Evolutionary conservation across 2,888 invertebrate genomes (phyloP).

Genomic region (Trachelus tabidus): DNA sequence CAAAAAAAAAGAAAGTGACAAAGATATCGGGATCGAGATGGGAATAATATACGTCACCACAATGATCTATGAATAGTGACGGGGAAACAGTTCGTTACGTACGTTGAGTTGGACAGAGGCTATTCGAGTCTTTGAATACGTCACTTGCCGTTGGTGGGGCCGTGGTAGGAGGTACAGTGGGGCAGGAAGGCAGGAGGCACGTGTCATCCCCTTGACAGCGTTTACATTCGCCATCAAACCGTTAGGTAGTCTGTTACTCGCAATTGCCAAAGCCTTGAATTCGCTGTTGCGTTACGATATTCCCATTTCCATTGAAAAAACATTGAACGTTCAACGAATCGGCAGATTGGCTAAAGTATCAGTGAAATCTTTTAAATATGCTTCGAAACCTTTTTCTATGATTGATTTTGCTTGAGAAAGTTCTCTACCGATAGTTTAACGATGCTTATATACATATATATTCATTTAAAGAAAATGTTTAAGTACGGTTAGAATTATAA

Average conservation of each 20-base stretch:
- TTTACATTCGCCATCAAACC: not conserved
- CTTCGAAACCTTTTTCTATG: not conserved
- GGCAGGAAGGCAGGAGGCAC: not conserved
- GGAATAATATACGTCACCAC: not conserved
- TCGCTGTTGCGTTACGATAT: not conserved
- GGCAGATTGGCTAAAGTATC: not conserved
- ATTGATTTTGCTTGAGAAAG: not conserved
- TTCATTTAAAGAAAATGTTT: no score
- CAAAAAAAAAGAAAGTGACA: not conserved
- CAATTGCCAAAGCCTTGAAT: not conserved
- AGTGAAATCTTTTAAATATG: not conserved
- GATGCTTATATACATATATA: not conserved
- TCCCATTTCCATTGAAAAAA: not conserved
- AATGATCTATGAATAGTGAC: slow-evolving; percentile 1
- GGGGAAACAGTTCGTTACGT: not conserved
- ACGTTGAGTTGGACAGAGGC: not conserved
- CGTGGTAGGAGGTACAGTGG: not conserved
- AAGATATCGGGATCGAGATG: not conserved
- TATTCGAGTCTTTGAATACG: not conserved
- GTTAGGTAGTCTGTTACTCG: not conserved
- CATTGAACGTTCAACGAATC: not conserved
- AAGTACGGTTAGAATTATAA: not conserved
- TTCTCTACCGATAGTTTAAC: not conserved
- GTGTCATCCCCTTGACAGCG: slow-evolving; percentile 1
- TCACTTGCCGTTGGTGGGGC: not conserved